Evolutionary conservation across 2,888 invertebrate genomes (phyloP).

Genomic region (Acutogordius australiensis): DNA sequence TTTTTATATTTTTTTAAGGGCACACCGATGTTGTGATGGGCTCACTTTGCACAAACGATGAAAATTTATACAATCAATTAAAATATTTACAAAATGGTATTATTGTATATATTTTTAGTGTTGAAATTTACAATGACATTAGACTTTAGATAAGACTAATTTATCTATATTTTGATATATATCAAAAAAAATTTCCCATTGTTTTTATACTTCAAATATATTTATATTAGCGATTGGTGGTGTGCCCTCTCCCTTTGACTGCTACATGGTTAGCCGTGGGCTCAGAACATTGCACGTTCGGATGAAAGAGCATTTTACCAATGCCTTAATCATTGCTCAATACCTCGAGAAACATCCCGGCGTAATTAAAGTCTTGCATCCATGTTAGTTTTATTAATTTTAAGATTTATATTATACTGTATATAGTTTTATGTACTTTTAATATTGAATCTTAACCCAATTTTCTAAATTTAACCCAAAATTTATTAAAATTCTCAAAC

Average conservation of each 20-base stretch:
- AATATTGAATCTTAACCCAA: too few relatives aligned
- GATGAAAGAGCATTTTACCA: conserved; percentile 60
- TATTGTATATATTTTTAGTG: too few relatives aligned
- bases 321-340: conserved; percentile 42
- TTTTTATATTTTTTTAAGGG: conserved; percentile 24
- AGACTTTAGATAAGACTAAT: too few relatives aligned
- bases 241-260: conserved; percentile 83
- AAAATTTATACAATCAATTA: conserved; percentile 39
- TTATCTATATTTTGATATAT: too few relatives aligned
- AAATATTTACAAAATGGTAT: conserved; percentile 59
- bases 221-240: conserved; percentile 66
- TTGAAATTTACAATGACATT: too few relatives aligned
- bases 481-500: too few relatives aligned
- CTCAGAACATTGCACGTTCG: conserved; percentile 65
- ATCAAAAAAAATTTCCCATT: too few relatives aligned
- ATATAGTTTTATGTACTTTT: too few relatives aligned
- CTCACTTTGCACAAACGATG: conserved; percentile 42
- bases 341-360: conserved; percentile 48
- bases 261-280: conserved; percentile 56
- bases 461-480: too few relatives aligned
- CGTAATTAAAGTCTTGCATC: conserved; percentile 50
- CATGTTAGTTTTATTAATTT: conserved; percentile 35
- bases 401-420: too few relatives aligned
- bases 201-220: too few relatives aligned
- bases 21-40: conserved; percentile 94